These are phyloP conservation scores for Crossaster papposus DNA, from an alignment of 53 echinoderm and acorn worm genomes.

Conservation along the genomic window DNA sequence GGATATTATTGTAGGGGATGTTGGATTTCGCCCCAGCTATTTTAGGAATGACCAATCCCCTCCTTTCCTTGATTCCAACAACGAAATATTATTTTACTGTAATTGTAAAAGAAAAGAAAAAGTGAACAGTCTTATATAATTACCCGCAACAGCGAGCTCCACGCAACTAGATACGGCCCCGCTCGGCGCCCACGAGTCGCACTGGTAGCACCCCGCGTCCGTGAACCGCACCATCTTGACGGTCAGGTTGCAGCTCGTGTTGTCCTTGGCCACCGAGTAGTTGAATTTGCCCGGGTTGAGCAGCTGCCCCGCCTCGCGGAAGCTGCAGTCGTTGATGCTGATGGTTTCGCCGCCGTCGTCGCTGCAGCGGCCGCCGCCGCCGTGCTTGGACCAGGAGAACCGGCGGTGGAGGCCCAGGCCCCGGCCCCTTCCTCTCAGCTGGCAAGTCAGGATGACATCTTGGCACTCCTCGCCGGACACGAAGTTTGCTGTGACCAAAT, in stretches of 20 bases:
- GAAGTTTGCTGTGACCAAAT: conserved; percentile 1
- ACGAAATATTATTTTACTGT: neutral
- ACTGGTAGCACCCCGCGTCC: conserved; percentile 35
- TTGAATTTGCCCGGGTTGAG: neutral
- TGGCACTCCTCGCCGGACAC: conserved; percentile 16
- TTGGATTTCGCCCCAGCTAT: too few species aligned
- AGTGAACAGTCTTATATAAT: too few species aligned
- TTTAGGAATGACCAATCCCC: too few species aligned
- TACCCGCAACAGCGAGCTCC: conserved; percentile 6
- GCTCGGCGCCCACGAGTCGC: conserved; percentile 13
- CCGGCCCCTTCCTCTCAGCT: neutral
- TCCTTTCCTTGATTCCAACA: neutral
- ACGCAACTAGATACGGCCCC: conserved; percentile 6
- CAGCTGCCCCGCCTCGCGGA: neutral
- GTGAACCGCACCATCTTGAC: conserved; percentile 6
- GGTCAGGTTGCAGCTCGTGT: conserved; percentile 43
- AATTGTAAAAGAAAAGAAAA: neutral
- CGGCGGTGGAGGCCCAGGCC: neutral
- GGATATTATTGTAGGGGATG: too few species aligned
- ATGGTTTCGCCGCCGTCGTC: neutral
- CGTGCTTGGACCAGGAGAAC: conserved; percentile 37
- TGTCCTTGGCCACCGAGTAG: conserved; percentile 9
- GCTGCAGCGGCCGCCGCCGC: neutral
- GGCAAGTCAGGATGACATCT: conserved; percentile 20
- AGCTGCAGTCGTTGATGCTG: conserved; percentile 1